A percentile compares a stretch with the other conserved stretches of the same genome.
Evolutionary conservation across 2,797 vertebrate genomes (phyloP).

Genomic region (Lepus townsendii): DNA sequence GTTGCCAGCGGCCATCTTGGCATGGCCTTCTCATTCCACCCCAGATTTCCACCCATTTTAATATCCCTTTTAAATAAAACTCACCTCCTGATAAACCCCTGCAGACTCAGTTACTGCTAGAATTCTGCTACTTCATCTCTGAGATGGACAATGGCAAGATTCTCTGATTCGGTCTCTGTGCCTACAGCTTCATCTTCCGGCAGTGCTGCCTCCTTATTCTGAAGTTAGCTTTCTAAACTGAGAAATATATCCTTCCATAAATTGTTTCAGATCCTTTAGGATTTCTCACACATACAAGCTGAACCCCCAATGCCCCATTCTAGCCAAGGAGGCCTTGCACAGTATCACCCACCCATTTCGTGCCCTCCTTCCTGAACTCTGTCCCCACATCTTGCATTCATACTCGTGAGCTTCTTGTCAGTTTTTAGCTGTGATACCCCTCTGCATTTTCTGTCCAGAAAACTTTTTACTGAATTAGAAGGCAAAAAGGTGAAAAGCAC

Average conservation of each 20-base stretch:
- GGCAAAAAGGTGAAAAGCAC: not conserved
- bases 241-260: not conserved
- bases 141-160: not conserved
- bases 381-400: fast-evolving
- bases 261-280: not conserved
- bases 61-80: not conserved
- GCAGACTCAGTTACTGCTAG: not conserved
- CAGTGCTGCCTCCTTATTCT: fast-evolving
- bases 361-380: not conserved
- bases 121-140: not conserved
- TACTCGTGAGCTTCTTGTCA: not conserved
- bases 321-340: not conserved
- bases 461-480: not conserved
- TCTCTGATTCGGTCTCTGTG: not conserved
- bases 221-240: not conserved
- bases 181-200: not conserved
- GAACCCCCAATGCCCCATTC: not conserved
- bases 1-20: no score
- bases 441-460: not conserved
- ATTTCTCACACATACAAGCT: not conserved
- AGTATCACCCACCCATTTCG: fast-evolving
- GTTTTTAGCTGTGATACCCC: fast-evolving
- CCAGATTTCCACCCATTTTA: not conserved
- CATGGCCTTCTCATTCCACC: no score
- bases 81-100: not conserved